Conservation (phyloP, 2,113 vertebrate genomes). For the Perca flavescens region DNA sequence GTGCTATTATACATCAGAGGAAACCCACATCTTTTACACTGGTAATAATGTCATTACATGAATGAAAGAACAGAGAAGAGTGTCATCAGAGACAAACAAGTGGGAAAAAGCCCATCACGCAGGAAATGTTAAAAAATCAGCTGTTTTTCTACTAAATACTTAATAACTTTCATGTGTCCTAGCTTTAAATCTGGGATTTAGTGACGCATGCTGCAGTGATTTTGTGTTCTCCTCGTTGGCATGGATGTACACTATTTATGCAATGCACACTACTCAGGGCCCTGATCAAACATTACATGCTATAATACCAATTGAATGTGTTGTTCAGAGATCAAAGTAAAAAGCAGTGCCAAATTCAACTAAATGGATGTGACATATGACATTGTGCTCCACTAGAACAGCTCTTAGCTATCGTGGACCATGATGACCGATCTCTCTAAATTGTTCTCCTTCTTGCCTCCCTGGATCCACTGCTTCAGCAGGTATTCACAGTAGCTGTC, state of each 20-base stretch:
- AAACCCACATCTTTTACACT: conserved; percentile 45
- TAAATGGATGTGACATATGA: not conserved
- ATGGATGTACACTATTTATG: not conserved
- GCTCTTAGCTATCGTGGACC: not conserved
- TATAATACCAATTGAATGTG: not conserved
- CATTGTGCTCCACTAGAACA: not conserved
- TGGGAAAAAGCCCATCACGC: conserved; percentile 19
- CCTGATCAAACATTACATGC: conserved; percentile 15
- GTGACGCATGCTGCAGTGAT: conserved; percentile 7
- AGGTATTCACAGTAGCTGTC: conserved; percentile 98
- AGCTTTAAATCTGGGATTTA: not conserved
- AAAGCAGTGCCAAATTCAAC: not conserved
- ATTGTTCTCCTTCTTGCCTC: conserved; percentile 90
- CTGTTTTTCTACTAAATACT: conserved; percentile 8
- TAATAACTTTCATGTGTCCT: conserved; percentile 39
- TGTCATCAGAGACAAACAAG: conserved; percentile 37
- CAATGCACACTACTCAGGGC: not conserved
- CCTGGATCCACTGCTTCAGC: conserved; percentile 97
- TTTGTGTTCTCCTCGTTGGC: conserved; percentile 2
- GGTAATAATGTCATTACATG: conserved; percentile 46
- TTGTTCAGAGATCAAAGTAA: conserved; percentile 16
- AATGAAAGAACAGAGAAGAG: conserved; percentile 34
- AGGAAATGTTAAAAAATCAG: conserved; percentile 26
- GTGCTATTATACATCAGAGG: conserved; percentile 48
- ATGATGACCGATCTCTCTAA: conserved; percentile 79